Base-by-base conservation (phyloP, 2,888 invertebrate genomes). In the Gastracanthus pulcherrimus region DNA sequence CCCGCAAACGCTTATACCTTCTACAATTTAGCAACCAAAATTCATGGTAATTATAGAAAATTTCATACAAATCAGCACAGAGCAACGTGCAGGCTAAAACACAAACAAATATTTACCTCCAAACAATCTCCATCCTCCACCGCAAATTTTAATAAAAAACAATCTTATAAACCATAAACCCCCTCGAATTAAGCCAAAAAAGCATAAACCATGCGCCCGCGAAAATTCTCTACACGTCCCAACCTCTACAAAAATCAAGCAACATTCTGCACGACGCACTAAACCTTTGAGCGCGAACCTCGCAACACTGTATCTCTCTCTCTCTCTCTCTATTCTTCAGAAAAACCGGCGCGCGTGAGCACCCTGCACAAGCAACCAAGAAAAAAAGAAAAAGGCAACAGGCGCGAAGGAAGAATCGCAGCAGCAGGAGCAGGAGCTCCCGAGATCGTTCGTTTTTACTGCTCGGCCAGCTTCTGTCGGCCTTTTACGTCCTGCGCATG, bases 361-460 rank as follows among this genome's bases (percentile, higher is more conserved):
- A 0, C 13, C 41, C 11, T 3, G 11, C 41, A 16, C 36, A 26
- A 23, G n/a, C 9, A n/a, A n/a, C n/a, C 13, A 16, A 31, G 36
- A 38, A 62, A 23, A 19, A 48, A 64, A 23, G 64, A 70, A 69
- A 34, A 38, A 71, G 64, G 60, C 36, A 58, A 64, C 66, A 77
- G 48, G 67, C 67, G 79, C 75, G 69, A 66, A 81, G 64, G 41
- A 55, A 79, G 78, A 66, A 69, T 67, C 69, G 71, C 48, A 41
- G 64, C 13, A 23, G 7, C 26, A 19, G 36, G 16, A 19, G 23
- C 38, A 79, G 66, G 66, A 84, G 60, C 64, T 80, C 83, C 79
- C 81, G 71, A 84, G 82, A 86, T 85, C 85, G 83, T 86, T 85
- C 72, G 85, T 76, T 85, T 86, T 87, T 87, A 87, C 84, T 83